A percentile compares a stretch with the other conserved stretches of the same genome.
These are phyloP conservation scores for Salvelinus sp. DNA, from an alignment of 2,113 vertebrate genomes.

Conservation along the genomic window DNA sequence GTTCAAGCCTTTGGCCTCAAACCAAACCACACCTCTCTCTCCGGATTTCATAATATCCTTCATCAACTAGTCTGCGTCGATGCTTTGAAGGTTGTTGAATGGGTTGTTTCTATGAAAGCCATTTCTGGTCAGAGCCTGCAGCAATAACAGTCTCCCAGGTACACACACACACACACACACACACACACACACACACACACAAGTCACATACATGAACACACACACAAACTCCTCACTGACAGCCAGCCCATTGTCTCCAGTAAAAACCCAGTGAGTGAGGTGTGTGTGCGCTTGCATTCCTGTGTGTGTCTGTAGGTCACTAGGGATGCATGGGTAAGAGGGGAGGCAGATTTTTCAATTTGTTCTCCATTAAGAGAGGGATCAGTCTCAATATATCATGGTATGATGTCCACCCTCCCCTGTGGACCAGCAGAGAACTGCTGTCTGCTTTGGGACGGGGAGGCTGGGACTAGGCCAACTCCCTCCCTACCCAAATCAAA, in stretches of 20 bases:
- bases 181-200: background rate
- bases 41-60: too few species aligned
- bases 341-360: conserved; percentile 74
- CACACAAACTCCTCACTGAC: background rate
- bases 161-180: background rate
- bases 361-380: conserved; percentile 72
- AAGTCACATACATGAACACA: too few species aligned
- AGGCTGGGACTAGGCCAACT: conserved; percentile 14
- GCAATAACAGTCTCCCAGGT: background rate
- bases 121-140: conserved; percentile 19
- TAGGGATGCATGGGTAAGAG: conserved; percentile 25
- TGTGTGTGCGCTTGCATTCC: too few species aligned
- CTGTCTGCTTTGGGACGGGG: background rate
- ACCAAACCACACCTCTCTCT: too few species aligned
- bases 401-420: conserved; percentile 57
- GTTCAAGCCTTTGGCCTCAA: too few species aligned
- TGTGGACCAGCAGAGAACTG: conserved; percentile 10
- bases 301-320: too few species aligned
- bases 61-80: background rate
- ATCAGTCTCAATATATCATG: conserved; percentile 72
- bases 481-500: conserved; percentile 24
- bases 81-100: conserved; percentile 23
- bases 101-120: background rate
- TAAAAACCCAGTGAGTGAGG: too few species aligned
- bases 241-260: background rate